phyloP scores from a whole-genome alignment of 2,888 invertebrate species.

The Fissipunctia ypsillon region DNA sequence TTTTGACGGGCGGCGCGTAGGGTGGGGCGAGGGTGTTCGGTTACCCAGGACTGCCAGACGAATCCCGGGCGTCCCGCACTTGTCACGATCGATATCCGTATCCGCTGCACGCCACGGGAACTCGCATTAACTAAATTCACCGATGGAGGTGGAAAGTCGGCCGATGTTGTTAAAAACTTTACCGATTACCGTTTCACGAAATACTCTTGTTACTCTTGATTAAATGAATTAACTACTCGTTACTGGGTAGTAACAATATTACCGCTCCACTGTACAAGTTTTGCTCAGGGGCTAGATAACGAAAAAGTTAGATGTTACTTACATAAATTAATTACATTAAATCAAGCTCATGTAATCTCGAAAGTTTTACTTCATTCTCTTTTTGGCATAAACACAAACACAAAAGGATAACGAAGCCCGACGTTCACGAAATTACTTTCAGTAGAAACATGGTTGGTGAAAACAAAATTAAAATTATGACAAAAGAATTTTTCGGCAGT shows the following conservation, averaged over 20 bases:
- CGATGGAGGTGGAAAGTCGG: conserved; percentile 87
- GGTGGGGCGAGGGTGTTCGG: conserved; percentile 76
- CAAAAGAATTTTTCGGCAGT: background rate
- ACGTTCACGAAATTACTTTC: conserved; percentile 8
- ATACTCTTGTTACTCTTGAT: conserved; percentile 81
- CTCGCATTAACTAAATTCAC: conserved; percentile 87
- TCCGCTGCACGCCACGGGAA: conserved; percentile 86
- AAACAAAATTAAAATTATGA: background rate
- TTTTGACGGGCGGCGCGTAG: conserved; percentile 74
- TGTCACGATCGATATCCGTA: conserved; percentile 89
- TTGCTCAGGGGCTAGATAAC: conserved; percentile 22
- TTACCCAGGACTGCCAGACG: conserved; percentile 86
- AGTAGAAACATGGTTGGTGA: background rate
- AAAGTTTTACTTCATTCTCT: conserved; percentile 19
- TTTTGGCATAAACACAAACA: conserved; percentile 12
- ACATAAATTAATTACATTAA: conserved; percentile 23
- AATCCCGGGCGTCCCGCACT: conserved; percentile 87
- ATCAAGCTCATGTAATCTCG: background rate
- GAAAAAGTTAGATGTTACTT: conserved; percentile 23
- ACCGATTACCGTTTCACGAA: conserved; percentile 84
- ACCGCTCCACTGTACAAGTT: conserved; percentile 44
- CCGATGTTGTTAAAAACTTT: conserved; percentile 88
- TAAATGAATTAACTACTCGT: conserved; percentile 82
- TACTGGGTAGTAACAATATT: conserved; percentile 67
- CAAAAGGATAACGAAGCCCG: conserved; percentile 15